A percentile compares a stretch with the other conserved stretches of the same genome.
Evolutionary conservation across 2,888 invertebrate species (phyloP).

Genomic region (Amorpha juglandis): DNA sequence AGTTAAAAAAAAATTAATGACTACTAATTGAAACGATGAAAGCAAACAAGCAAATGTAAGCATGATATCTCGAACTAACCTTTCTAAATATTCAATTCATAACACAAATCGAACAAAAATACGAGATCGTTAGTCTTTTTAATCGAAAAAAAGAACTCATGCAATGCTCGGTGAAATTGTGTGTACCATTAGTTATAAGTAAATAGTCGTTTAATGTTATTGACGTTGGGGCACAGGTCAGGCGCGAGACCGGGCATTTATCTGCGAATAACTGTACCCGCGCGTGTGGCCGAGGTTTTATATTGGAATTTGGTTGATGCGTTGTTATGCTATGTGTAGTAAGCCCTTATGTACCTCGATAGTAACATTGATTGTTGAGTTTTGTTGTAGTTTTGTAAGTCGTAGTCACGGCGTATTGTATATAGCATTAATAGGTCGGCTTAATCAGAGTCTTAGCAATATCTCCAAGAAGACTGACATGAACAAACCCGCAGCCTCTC

Average conservation of each 20-base stretch:
- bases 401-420: too few species aligned
- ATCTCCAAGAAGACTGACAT: too few species aligned
- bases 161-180: neutral
- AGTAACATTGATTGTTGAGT: too few species aligned
- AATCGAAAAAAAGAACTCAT: slow-evolving; percentile 3
- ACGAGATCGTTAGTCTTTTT: slow-evolving; percentile 5
- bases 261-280: slow-evolving; percentile 21
- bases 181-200: slow-evolving; percentile 19
- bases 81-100: neutral
- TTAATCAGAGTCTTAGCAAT: too few species aligned
- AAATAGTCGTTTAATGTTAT: slow-evolving; percentile 17
- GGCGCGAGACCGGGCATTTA: slow-evolving; percentile 6
- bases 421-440: too few species aligned
- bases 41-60: neutral
- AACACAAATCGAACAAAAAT: slow-evolving; percentile 9
- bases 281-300: neutral
- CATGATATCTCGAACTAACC: neutral
- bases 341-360: neutral
- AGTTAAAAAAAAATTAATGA: too few species aligned
- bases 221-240: slow-evolving; percentile 20
- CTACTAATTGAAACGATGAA: neutral
- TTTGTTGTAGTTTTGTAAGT: too few species aligned
- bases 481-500: too few species aligned
- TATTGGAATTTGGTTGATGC: slow-evolving; percentile 1
- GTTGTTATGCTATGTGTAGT: neutral